Percentiles rank a stretch among this genome's conserved stretches.
phyloP scores from a whole-genome alignment of 2,797 vertebrate genomes.

The Hylomyscus alleni region DNA sequence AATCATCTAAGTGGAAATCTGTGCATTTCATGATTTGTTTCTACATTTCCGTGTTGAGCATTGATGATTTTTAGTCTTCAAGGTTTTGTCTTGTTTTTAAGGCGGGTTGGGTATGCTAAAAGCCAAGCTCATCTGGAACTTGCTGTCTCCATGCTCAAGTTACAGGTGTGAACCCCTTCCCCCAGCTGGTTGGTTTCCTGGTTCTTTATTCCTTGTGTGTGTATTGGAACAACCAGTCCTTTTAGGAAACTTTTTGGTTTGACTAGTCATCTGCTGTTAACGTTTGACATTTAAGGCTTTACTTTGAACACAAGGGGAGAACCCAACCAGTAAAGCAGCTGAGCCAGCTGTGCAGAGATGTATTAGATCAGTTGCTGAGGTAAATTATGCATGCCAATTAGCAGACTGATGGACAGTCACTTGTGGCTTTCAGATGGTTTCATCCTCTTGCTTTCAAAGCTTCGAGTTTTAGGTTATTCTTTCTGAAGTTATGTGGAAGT shows the following conservation, averaged over 20 bases:
- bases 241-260: not conserved
- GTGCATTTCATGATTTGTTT: not conserved
- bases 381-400: not conserved
- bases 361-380: not conserved
- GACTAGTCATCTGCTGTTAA: not conserved
- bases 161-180: not conserved
- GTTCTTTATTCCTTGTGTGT: not conserved
- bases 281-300: constrained; percentile 22
- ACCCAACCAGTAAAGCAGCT: not conserved
- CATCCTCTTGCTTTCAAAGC: not conserved
- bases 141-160: not conserved
- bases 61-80: constrained; percentile 27
- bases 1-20: not conserved
- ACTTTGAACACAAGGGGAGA: not conserved
- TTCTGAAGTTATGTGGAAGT: not conserved
- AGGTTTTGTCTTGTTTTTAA: not conserved
- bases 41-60: not conserved
- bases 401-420: not conserved
- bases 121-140: not conserved
- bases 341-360: not conserved
- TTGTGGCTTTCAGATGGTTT: not conserved
- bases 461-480: not conserved
- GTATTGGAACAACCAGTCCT: not conserved
- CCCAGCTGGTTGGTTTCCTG: constrained; percentile 21
- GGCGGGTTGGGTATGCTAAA: not conserved